Conservation (phyloP, 2,797 vertebrate species). For the Carapus acus region DNA sequence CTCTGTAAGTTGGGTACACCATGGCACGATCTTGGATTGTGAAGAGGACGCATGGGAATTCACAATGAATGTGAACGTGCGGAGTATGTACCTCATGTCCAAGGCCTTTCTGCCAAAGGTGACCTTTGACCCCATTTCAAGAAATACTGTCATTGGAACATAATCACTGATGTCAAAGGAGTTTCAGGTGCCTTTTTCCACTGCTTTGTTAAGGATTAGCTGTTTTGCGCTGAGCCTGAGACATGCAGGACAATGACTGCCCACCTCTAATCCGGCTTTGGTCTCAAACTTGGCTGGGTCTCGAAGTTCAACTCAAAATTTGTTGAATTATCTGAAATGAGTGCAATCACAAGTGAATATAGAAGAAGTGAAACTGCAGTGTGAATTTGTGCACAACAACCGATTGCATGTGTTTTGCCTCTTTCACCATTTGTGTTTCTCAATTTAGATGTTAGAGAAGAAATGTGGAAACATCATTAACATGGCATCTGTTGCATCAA, state of each 20-base stretch:
- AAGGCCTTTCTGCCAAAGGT: conserved; percentile 90
- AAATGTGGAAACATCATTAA: conserved; percentile 95
- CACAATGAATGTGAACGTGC: conserved; percentile 88
- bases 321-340: too few species aligned
- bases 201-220: conserved; percentile 54
- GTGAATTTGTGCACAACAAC: too few species aligned
- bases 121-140: conserved; percentile 37
- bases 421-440: conserved; percentile 37
- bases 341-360: too few species aligned
- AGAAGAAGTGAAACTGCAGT: too few species aligned
- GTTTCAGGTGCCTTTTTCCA: conserved; percentile 55
- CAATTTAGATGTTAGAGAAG: conserved; percentile 83
- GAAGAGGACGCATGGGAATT: conserved; percentile 92
- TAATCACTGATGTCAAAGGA: conserved; percentile 20
- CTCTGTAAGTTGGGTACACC: conserved; percentile 84
- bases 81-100: conserved; percentile 95
- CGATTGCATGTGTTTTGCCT: not conserved
- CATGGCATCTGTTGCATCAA: conserved; percentile 94
- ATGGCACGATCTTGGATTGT: conserved; percentile 87
- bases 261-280: conserved; percentile 59
- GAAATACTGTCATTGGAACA: conserved; percentile 15
- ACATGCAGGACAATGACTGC: conserved; percentile 47
- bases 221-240: conserved; percentile 58
- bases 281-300: conserved; percentile 35
- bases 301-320: conserved; percentile 15